Evolutionary conservation across 1,140 invertebrate species (phyloP).

Genomic region (Hormaphis cornu): DNA sequence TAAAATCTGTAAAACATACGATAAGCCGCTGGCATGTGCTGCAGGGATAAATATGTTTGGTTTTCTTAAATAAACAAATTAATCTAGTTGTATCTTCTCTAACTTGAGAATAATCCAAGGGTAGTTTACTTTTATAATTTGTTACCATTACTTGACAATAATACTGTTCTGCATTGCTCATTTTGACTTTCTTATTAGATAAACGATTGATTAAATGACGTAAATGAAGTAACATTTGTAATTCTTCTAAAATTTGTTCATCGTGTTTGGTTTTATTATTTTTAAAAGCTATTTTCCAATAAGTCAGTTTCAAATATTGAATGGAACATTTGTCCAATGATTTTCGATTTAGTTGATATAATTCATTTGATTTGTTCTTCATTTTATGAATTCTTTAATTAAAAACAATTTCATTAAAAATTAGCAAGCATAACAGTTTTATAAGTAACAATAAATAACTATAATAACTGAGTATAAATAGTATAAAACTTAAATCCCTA

Average conservation of each 20-base stretch:
- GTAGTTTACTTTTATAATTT: background rate
- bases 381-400: background rate
- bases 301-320: slow-evolving; percentile 1
- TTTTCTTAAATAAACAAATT: background rate
- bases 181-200: background rate
- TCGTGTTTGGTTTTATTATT: background rate
- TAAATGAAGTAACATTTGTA: slow-evolving; percentile 16
- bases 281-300: slow-evolving; percentile 17
- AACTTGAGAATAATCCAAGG: background rate
- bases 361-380: background rate
- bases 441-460: no score
- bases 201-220: background rate
- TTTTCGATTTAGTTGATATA: background rate
- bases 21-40: background rate
- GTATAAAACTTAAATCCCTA: no score
- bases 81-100: background rate
- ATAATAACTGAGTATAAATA: no score
- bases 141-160: slow-evolving; percentile 11
- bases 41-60: background rate
- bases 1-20: background rate
- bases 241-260: background rate
- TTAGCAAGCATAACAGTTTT: no score
- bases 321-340: slow-evolving; percentile 3
- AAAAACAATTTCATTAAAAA: no score
- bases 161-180: background rate